phyloP scores from a whole-genome alignment of 1,140 invertebrate genomes.

The Maniola jurtina region DNA sequence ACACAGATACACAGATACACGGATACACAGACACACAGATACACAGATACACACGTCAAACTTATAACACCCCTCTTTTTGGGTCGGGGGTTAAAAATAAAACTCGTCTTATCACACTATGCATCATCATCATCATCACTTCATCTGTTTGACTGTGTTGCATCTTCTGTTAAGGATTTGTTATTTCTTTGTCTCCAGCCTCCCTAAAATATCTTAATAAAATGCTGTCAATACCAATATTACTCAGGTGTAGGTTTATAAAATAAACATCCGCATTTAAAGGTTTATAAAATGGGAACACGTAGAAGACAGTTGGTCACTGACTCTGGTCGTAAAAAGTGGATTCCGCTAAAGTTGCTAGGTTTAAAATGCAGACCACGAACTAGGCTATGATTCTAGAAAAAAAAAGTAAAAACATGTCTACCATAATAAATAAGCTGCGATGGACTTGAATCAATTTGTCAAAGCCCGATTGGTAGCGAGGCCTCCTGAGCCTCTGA shows the following conservation, averaged over 20 bases:
- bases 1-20: no score
- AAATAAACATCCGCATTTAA: conserved; percentile 9
- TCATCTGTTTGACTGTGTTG: no score
- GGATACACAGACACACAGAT: no score
- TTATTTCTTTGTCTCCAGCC: no score
- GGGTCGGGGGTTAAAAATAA: no score
- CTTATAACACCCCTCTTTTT: no score
- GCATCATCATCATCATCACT: no score
- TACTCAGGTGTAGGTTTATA: not conserved
- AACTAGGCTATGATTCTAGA: not conserved
- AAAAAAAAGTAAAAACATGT: not conserved
- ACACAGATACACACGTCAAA: no score
- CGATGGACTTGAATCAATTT: not conserved
- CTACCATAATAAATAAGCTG: not conserved
- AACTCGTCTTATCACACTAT: no score
- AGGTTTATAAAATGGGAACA: conserved; percentile 6
- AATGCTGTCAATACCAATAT: not conserved
- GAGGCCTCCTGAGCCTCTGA: no score
- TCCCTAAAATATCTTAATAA: no score
- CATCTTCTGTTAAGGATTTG: no score
- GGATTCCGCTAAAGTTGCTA: conserved; percentile 2
- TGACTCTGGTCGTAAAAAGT: conserved; percentile 10
- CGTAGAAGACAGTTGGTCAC: conserved; percentile 3
- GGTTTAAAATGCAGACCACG: conserved; percentile 3
- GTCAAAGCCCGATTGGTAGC: not conserved